Conservation (phyloP, 2,888 invertebrate genomes). For the Erebia ligea region DNA sequence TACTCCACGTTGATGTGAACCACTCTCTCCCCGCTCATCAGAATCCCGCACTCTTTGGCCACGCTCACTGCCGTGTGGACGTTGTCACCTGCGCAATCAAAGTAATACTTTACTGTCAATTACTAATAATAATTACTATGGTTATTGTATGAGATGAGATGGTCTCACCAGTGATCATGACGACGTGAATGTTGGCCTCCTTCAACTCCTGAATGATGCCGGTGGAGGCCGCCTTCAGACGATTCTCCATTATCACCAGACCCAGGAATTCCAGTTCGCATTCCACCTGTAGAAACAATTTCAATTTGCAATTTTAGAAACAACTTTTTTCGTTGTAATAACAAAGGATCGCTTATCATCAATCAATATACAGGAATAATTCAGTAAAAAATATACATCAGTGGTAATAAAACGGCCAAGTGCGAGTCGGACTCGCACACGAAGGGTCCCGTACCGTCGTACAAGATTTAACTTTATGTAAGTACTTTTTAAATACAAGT, state of each 20-base stretch:
- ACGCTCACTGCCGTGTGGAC: slow-evolving; percentile 96
- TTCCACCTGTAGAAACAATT: slow-evolving; percentile 86
- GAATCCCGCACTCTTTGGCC: slow-evolving; percentile 94
- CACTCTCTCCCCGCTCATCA: slow-evolving; percentile 86
- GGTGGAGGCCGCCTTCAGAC: slow-evolving; percentile 94
- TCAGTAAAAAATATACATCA: too few species aligned
- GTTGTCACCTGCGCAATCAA: slow-evolving; percentile 86
- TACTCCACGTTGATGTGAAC: slow-evolving; percentile 55
- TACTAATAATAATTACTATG: too few species aligned
- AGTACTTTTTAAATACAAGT: not conserved
- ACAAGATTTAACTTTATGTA: not conserved
- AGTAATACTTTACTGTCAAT: too few species aligned
- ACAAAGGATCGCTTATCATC: too few species aligned
- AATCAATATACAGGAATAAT: too few species aligned
- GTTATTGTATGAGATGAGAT: too few species aligned
- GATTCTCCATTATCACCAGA: slow-evolving; percentile 96
- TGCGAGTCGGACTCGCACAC: too few species aligned
- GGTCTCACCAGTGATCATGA: slow-evolving; percentile 96
- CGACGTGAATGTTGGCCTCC: slow-evolving; percentile 92
- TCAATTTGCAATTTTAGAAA: not conserved
- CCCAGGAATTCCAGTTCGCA: slow-evolving; percentile 92
- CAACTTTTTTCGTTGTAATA: not conserved
- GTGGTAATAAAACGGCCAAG: too few species aligned
- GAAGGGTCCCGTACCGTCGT: too few species aligned
- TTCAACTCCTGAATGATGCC: slow-evolving; percentile 91